A percentile compares a stretch with the other conserved stretches of the same genome.
phyloP scores from a whole-genome alignment of 2,113 vertebrate genomes.

The Syrmaticus mikado region DNA sequence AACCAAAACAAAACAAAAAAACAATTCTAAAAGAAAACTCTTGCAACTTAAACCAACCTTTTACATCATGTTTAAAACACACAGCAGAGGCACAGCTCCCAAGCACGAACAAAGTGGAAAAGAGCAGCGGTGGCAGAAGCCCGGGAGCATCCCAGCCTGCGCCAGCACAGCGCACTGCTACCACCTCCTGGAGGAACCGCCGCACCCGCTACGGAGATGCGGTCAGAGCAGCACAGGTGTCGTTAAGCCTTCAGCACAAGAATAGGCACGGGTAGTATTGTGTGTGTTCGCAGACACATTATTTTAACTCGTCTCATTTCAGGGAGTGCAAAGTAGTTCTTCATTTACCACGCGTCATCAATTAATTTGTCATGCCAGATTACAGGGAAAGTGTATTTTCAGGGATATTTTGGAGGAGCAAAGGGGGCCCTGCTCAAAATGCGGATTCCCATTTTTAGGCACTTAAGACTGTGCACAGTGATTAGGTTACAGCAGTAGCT shows the following conservation, averaged over 20 bases:
- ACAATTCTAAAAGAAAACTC: neutral
- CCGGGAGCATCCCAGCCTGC: neutral
- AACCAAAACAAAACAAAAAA: neutral
- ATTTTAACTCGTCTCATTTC: neutral
- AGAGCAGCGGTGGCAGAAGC: neutral
- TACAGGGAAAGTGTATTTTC: neutral
- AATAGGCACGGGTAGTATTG: accelerated
- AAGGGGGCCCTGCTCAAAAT: neutral
- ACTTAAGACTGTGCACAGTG: accelerated
- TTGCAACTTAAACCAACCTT: neutral
- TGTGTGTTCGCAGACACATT: neutral
- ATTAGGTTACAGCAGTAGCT: neutral
- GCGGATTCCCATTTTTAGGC: accelerated
- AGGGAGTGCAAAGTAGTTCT: neutral
- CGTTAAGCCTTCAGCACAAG: accelerated
- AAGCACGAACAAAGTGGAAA: neutral
- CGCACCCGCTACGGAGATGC: neutral
- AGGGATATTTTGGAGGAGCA: neutral
- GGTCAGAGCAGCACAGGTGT: accelerated
- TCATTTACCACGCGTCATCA: accelerated
- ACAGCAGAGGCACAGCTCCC: neutral
- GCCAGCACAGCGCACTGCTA: conserved; percentile 72
- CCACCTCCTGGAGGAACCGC: conserved; percentile 71
- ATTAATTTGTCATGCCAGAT: neutral
- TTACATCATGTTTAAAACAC: neutral